phyloP scores from a whole-genome alignment of 2,888 invertebrate species.

The Pristionchus exspectatus region DNA sequence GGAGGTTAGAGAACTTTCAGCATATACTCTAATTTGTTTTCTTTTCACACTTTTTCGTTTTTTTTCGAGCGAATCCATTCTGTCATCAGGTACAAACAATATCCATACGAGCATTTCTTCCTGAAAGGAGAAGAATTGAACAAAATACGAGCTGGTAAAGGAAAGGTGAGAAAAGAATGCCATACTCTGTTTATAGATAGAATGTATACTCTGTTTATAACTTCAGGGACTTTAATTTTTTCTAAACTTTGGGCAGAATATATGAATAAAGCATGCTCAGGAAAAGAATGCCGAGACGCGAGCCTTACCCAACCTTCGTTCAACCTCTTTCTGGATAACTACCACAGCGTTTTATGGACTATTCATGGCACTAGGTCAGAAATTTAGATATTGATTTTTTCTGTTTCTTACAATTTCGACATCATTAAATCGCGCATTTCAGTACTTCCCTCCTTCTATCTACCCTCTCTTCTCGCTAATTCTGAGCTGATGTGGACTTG shows the following conservation, averaged over 20 bases:
- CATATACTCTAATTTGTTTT: background rate
- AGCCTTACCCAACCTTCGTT: conserved; percentile 39
- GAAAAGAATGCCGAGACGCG: background rate
- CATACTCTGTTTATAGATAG: too few relatives aligned
- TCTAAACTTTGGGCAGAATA: too few relatives aligned
- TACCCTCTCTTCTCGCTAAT: conserved; percentile 44
- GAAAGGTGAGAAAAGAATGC: conserved; percentile 18
- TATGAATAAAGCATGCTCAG: background rate
- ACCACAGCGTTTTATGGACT: conserved; percentile 19
- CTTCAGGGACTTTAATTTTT: too few relatives aligned
- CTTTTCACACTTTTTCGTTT: background rate
- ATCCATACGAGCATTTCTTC: conserved; percentile 20
- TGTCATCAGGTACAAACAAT: conserved; percentile 29
- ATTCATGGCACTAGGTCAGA: conserved; percentile 28
- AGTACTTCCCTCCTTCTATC: conserved; percentile 47
- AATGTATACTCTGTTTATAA: too few relatives aligned
- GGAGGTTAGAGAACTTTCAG: background rate
- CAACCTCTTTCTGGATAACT: conserved; percentile 53
- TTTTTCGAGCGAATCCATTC: background rate
- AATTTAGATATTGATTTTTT: background rate
- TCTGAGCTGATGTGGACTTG: conserved; percentile 32
- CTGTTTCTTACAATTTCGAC: background rate
- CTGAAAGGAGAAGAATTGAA: conserved; percentile 47
- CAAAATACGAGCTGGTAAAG: conserved; percentile 27
- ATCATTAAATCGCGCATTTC: background rate